A percentile compares a stretch with the other conserved stretches of the same genome.
phyloP scores from a whole-genome alignment of 2,797 vertebrate genomes.

The Mallotus villosus region DNA sequence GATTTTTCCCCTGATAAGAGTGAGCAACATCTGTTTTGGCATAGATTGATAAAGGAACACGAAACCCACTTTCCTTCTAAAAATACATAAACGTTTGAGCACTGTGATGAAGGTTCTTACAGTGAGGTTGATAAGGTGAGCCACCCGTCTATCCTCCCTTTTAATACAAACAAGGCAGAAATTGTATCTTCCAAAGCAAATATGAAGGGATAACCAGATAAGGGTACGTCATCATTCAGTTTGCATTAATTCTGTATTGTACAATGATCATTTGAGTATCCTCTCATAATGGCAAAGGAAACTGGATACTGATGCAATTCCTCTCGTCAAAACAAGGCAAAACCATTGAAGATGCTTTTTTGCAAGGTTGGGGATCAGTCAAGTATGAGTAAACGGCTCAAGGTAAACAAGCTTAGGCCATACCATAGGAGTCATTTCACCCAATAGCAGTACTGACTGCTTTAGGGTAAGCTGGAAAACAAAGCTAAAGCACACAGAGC shows the following conservation, averaged over 20 bases:
- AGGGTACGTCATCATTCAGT: too few relatives aligned
- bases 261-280: neutral
- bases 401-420: neutral
- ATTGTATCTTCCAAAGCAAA: too few relatives aligned
- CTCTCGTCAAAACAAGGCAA: neutral
- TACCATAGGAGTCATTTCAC: neutral
- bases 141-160: neutral
- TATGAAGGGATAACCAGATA: neutral
- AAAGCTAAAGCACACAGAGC: neutral
- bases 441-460: neutral
- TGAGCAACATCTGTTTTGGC: constrained; percentile 6
- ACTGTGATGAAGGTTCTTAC: constrained; percentile 17
- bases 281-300: neutral
- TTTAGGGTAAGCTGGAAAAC: neutral
- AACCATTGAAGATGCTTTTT: neutral
- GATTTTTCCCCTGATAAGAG: constrained; percentile 13
- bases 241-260: neutral
- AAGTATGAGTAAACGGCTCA: neutral
- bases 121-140: constrained; percentile 28
- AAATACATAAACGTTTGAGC: constrained; percentile 7
- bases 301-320: neutral
- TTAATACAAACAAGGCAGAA: neutral
- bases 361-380: neutral
- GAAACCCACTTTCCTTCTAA: neutral
- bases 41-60: neutral